phyloP scores from a whole-genome alignment of 2,888 invertebrate genomes.

The Idaea aversata region DNA sequence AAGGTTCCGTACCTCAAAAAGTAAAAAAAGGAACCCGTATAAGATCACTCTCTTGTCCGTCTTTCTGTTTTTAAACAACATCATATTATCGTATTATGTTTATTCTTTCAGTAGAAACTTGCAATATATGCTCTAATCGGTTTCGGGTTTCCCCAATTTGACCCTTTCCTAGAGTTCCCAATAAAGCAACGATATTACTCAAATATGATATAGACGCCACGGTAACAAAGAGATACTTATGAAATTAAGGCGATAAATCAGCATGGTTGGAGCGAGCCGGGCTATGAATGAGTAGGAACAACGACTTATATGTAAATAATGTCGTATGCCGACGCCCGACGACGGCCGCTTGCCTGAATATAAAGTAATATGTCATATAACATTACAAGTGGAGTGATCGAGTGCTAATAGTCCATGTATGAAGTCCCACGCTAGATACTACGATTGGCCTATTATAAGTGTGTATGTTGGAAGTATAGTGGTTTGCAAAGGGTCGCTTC shows the following conservation, averaged over 20 bases:
- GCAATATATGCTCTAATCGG: conserved; percentile 35
- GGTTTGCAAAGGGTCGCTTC: conserved; percentile 55
- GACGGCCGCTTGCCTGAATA: conserved; percentile 57
- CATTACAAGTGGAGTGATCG: conserved; percentile 53
- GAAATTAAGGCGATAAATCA: conserved; percentile 79
- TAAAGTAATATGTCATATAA: conserved; percentile 66
- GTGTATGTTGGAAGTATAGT: conserved; percentile 25
- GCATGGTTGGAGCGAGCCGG: conserved; percentile 52
- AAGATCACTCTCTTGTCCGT: too few relatives aligned
- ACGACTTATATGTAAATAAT: conserved; percentile 77
- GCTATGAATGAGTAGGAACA: conserved; percentile 73
- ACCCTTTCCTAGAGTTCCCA: conserved; percentile 51
- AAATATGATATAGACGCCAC: conserved; percentile 65
- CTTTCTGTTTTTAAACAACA: not conserved
- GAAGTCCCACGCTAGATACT: conserved; percentile 6
- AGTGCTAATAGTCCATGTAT: conserved; percentile 46
- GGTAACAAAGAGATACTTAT: conserved; percentile 78
- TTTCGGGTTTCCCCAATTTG: conserved; percentile 42
- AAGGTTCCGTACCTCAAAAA: too few relatives aligned
- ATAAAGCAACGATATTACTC: conserved; percentile 62
- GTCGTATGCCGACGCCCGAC: conserved; percentile 53
- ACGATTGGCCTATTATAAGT: conserved; percentile 24
- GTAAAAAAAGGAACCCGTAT: too few relatives aligned
- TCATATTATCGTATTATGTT: not conserved
- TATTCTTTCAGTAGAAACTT: not conserved